Evolutionary conservation across 2,113 vertebrate species (phyloP).

Genomic region (Riparia riparia): DNA sequence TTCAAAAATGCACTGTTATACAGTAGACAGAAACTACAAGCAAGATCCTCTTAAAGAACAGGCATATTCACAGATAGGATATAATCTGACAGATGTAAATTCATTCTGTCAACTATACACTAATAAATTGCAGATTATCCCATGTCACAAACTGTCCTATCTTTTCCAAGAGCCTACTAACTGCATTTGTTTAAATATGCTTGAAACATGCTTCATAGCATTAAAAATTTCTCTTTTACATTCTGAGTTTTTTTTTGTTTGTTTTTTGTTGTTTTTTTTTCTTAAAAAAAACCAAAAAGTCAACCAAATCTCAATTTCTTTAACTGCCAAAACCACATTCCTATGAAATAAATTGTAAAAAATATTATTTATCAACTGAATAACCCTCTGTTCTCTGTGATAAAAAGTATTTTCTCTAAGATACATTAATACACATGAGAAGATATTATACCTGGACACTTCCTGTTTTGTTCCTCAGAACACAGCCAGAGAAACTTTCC

Average conservation of each 20-base stretch:
- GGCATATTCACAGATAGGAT: not conserved
- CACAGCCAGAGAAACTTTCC: not conserved
- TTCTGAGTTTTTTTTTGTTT: not conserved
- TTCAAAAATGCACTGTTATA: not conserved
- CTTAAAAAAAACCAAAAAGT: not conserved
- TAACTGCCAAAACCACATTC: not conserved
- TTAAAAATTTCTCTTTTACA: not conserved
- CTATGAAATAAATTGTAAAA: not conserved
- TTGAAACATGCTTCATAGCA: not conserved
- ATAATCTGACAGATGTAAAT: not conserved
- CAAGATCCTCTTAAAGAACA: not conserved
- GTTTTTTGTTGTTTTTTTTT: fast-evolving
- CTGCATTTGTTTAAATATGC: not conserved
- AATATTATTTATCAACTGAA: not conserved
- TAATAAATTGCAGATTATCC: not conserved
- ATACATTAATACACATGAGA: not conserved
- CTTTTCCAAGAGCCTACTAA: not conserved
- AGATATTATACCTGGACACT: not conserved
- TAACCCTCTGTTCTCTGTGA: not conserved
- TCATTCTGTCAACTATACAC: not conserved
- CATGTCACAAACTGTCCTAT: not conserved
- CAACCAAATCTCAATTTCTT: not conserved
- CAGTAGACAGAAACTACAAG: not conserved
- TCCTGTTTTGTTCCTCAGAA: not conserved
- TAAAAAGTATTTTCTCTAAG: not conserved